phyloP scores from a whole-genome alignment of 2,888 invertebrate genomes.

The Cosmorhoe ocellata region DNA sequence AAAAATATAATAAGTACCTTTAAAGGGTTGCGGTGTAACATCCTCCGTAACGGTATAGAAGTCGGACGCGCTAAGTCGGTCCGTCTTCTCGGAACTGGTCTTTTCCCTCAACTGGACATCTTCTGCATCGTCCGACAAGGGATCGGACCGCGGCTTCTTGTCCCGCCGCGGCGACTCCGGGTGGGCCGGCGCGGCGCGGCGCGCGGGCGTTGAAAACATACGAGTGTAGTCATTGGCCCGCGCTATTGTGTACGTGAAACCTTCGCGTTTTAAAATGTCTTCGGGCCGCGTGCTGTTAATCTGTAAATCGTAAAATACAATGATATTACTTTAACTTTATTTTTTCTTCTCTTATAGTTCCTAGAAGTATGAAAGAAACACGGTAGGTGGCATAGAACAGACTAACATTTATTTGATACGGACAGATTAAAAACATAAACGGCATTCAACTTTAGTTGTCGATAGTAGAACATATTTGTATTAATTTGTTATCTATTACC shows the following conservation, averaged over 20 bases:
- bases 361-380: no score
- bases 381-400: no score
- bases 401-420: no score
- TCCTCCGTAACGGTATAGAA: slow-evolving; percentile 76
- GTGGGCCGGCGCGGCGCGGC: slow-evolving; percentile 67
- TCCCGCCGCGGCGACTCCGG: slow-evolving; percentile 71
- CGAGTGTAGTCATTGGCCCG: slow-evolving; percentile 80
- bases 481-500: no score
- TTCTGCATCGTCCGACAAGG: slow-evolving; percentile 34
- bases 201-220: slow-evolving; percentile 75
- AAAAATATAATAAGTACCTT: slow-evolving; percentile 58
- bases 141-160: slow-evolving; percentile 69
- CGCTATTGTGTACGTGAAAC: slow-evolving; percentile 84
- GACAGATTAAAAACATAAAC: no score
- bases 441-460: no score
- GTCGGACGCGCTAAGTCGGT: slow-evolving; percentile 75
- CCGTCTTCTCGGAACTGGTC: slow-evolving; percentile 48
- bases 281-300: slow-evolving; percentile 56
- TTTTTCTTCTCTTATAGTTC: no score
- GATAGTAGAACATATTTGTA: no score
- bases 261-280: slow-evolving; percentile 62
- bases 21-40: slow-evolving; percentile 76
- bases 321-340: no score
- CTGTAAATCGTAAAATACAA: slow-evolving; percentile 21
- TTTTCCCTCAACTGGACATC: slow-evolving; percentile 60